These are phyloP conservation scores for Gymnogyps californianus DNA, from an alignment of 2,113 vertebrate species.

Conservation along the genomic window DNA sequence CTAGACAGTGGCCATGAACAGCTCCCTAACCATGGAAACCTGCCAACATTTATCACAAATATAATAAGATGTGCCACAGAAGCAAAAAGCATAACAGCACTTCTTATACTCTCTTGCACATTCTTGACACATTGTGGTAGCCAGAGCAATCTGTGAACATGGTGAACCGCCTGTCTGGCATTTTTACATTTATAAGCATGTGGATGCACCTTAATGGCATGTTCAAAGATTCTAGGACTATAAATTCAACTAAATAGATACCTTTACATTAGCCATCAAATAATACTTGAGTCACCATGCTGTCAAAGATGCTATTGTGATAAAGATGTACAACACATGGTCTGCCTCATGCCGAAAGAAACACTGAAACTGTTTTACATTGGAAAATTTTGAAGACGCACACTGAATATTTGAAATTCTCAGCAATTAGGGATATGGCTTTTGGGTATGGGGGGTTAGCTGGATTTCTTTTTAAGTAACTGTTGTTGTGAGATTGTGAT, in stretches of 20 bases:
- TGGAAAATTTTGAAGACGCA: not conserved
- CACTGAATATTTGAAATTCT: not conserved
- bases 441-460: not conserved
- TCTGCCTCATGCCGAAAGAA: not conserved
- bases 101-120: not conserved
- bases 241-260: not conserved
- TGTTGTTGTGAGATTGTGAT: not conserved
- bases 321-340: not conserved
- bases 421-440: not conserved
- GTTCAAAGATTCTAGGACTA: not conserved
- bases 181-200: conserved; percentile 11
- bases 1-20: conserved; percentile 7
- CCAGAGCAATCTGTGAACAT: conserved; percentile 15
- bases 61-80: not conserved
- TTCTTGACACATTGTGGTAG: not conserved
- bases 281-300: not conserved
- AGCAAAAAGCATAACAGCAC: not conserved
- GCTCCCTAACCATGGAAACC: conserved; percentile 20
- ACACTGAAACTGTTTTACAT: not conserved
- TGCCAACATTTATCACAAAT: conserved; percentile 34
- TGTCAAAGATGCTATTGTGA: not conserved
- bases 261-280: not conserved
- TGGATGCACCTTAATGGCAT: not conserved
- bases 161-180: not conserved
- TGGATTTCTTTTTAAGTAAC: not conserved